Evolutionary conservation across 2,888 invertebrate genomes (phyloP).

Genomic region (Chrysomela aeneicollis): DNA sequence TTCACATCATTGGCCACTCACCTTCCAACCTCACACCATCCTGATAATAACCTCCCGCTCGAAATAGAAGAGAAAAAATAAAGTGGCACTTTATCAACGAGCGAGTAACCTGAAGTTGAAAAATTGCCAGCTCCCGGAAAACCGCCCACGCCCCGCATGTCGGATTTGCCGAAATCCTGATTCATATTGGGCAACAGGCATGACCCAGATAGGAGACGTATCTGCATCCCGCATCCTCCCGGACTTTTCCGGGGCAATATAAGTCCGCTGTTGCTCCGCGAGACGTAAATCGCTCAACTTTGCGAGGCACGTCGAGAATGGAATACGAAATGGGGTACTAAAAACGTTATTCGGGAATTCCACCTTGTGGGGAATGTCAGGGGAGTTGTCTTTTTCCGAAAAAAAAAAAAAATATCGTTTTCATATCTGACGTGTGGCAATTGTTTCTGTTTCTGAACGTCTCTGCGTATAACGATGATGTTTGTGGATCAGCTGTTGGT

Average conservation of each 20-base stretch:
- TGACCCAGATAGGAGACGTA: slow-evolving; percentile 11
- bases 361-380: not conserved
- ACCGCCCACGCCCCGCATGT: not conserved
- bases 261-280: slow-evolving; percentile 14
- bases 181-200: slow-evolving; percentile 4
- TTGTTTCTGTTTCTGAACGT: too few species aligned
- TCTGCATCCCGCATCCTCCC: slow-evolving; percentile 7
- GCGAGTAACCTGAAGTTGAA: too few species aligned
- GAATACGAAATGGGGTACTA: slow-evolving; percentile 20
- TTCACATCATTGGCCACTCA: too few species aligned
- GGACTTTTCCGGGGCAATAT: slow-evolving; percentile 18
- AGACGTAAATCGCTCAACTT: slow-evolving; percentile 19
- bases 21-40: too few species aligned
- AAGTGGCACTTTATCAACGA: too few species aligned
- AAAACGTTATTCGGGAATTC: slow-evolving; percentile 17
- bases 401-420: not conserved
- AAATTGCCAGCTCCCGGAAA: too few species aligned
- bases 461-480: too few species aligned
- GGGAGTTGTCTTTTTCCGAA: not conserved
- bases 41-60: too few species aligned
- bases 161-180: not conserved
- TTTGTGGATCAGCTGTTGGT: too few species aligned
- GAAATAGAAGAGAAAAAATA: too few species aligned
- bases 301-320: slow-evolving; percentile 16
- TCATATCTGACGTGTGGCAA: not conserved